Conservation (phyloP, 2,888 invertebrate species). For the Zhuqinia jingwanae region DNA sequence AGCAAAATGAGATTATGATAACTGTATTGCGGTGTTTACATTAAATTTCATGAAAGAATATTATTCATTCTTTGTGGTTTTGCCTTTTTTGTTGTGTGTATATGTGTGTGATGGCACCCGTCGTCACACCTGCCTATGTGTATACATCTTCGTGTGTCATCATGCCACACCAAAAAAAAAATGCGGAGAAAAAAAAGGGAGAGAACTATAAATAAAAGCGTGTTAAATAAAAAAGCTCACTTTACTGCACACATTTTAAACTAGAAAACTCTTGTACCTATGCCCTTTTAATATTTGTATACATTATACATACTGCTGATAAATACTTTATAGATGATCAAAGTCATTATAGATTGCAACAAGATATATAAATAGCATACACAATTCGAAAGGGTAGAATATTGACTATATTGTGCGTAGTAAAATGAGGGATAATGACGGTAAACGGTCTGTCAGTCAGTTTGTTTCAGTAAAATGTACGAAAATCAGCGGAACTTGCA, state of each 20-base stretch:
- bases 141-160: background rate
- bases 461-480: slow-evolving; percentile 7
- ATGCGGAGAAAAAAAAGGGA: background rate
- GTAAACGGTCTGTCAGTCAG: slow-evolving; percentile 22
- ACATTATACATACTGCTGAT: background rate
- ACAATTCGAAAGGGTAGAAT: too few relatives aligned
- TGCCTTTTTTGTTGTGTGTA: background rate
- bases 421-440: slow-evolving; percentile 19
- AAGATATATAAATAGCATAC: too few relatives aligned
- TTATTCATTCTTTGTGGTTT: background rate
- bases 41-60: background rate
- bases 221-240: background rate
- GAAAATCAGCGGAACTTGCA: slow-evolving; percentile 50
- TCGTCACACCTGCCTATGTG: background rate
- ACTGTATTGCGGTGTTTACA: slow-evolving; percentile 30
- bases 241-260: background rate
- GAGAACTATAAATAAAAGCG: background rate
- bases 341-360: background rate
- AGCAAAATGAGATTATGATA: slow-evolving; percentile 40
- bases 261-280: background rate
- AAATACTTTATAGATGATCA: background rate
- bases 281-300: too few relatives aligned
- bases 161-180: background rate
- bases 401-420: too few relatives aligned
- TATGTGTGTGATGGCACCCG: too few relatives aligned